Evolutionary conservation across 2,797 vertebrate species (phyloP).

Genomic region (Coreius guichenoti): DNA sequence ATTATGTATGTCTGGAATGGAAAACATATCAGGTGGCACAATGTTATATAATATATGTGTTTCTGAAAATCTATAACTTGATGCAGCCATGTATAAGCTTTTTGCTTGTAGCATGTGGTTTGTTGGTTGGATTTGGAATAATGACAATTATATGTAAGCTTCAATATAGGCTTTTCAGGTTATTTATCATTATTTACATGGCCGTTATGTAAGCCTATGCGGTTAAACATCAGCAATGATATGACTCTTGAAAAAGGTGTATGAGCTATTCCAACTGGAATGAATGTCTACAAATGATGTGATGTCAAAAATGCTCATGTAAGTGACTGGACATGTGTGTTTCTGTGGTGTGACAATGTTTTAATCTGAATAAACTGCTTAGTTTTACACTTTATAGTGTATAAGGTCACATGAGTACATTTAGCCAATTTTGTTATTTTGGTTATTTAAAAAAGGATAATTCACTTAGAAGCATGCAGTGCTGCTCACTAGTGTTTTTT

Average conservation of each 20-base stretch:
- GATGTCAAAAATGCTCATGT: conserved; percentile 15
- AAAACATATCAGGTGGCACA: conserved; percentile 19
- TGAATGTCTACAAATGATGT: neutral
- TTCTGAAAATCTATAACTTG: conserved; percentile 2
- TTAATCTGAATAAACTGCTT: conserved; percentile 23
- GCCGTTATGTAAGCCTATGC: neutral
- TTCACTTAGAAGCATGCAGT: neutral
- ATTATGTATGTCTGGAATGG: conserved; percentile 29
- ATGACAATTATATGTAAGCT: conserved; percentile 25
- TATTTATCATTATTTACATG: conserved; percentile 13
- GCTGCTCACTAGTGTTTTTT: neutral
- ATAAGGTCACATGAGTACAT: neutral
- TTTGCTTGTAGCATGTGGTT: conserved; percentile 18
- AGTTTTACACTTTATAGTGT: neutral
- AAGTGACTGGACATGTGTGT: neutral
- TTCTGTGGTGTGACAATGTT: conserved; percentile 6
- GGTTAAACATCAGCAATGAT: neutral
- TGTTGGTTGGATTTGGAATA: conserved; percentile 5
- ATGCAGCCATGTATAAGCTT: conserved; percentile 2
- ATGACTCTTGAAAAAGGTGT: conserved; percentile 1
- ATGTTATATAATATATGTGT: conserved; percentile 21
- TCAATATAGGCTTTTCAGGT: conserved; percentile 35
- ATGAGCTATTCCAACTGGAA: conserved; percentile 3
- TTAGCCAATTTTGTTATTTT: neutral
- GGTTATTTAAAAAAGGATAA: neutral